phyloP scores from a whole-genome alignment of 2,888 invertebrate species.

The Anticlea derivata region DNA sequence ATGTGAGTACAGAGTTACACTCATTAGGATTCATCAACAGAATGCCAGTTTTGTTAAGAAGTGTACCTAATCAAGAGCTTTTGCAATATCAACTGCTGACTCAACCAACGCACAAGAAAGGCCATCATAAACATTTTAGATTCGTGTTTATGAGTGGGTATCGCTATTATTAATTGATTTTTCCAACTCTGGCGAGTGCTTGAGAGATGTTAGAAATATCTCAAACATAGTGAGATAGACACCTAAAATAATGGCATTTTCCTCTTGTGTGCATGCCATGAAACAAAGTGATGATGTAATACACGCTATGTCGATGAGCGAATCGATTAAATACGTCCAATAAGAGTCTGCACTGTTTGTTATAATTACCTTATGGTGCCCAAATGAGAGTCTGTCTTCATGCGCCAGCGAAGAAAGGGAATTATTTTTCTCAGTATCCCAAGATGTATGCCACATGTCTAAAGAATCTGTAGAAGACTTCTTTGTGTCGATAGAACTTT shows the following conservation, averaged over 20 bases:
- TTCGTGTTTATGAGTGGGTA: too few species aligned
- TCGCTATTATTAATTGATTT: too few species aligned
- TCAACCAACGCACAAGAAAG: too few species aligned
- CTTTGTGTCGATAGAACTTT: constrained; percentile 78
- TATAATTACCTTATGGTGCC: constrained; percentile 71
- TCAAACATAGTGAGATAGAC: too few species aligned
- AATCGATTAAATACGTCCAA: constrained; percentile 25
- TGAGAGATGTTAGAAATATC: neutral
- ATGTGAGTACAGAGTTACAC: constrained; percentile 49
- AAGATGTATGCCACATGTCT: constrained; percentile 87
- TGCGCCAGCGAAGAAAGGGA: constrained; percentile 83
- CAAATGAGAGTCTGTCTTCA: constrained; percentile 79
- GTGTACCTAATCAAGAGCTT: too few species aligned
- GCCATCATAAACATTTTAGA: too few species aligned
- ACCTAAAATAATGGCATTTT: constrained; percentile 1
- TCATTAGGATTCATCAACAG: constrained; percentile 50
- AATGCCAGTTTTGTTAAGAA: constrained; percentile 5
- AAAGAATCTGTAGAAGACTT: constrained; percentile 88
- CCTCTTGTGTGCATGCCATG: constrained; percentile 1
- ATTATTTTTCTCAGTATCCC: constrained; percentile 87
- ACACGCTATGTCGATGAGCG: constrained; percentile 17
- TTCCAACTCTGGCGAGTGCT: too few species aligned
- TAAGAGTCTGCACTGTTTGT: constrained; percentile 36
- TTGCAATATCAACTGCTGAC: too few species aligned
- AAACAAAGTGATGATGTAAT: constrained; percentile 19